Evolutionary conservation across 2,113 vertebrate species (phyloP).

Genomic region (Struthio camelus): DNA sequence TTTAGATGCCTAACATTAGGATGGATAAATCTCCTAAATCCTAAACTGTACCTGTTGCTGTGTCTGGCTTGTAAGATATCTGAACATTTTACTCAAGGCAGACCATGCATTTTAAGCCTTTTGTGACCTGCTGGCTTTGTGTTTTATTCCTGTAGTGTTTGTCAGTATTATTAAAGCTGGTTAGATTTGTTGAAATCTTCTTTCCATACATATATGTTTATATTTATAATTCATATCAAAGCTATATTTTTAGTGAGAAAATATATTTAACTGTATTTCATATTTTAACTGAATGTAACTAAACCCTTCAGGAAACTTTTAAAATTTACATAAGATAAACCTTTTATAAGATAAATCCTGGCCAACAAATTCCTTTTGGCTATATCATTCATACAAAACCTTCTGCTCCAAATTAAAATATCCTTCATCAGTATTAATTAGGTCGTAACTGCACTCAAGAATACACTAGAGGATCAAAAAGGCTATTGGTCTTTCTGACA

Average conservation of each 20-base stretch:
- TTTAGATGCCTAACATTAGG: not conserved
- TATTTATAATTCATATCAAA: not conserved
- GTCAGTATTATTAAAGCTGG: not conserved
- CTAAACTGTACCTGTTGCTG: not conserved
- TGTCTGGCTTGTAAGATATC: not conserved
- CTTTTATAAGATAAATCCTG: not conserved
- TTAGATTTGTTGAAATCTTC: not conserved
- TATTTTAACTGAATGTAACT: not conserved
- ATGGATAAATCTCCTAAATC: not conserved
- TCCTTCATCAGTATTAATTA: slow-evolving; percentile 9
- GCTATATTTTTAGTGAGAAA: not conserved
- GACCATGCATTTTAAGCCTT: not conserved
- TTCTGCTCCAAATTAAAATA: slow-evolving; percentile 15
- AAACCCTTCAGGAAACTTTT: not conserved
- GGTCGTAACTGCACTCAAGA: not conserved
- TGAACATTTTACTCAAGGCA: not conserved
- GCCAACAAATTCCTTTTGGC: not conserved
- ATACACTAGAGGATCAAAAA: slow-evolving; percentile 2
- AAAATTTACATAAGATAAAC: not conserved
- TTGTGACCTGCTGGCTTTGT: not conserved
- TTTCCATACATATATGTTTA: not conserved
- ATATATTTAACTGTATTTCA: not conserved
- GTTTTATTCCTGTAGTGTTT: not conserved
- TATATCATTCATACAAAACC: not conserved
- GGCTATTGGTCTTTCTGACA: not conserved